These are phyloP conservation scores for Epinotia brunnichana DNA, from an alignment of 2,888 invertebrate species.

Conservation along the genomic window DNA sequence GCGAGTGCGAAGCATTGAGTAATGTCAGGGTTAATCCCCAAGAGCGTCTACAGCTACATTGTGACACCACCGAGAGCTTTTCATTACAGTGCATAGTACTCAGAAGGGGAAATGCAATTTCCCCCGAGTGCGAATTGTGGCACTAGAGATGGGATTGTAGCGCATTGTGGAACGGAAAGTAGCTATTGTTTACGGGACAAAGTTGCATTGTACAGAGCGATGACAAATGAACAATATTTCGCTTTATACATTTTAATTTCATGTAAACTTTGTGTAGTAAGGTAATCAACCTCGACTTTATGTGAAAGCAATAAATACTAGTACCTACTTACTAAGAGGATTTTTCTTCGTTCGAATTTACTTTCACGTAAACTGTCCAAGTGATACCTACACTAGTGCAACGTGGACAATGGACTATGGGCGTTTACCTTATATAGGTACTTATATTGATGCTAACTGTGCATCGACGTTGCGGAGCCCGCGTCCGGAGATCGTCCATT, in stretches of 20 bases:
- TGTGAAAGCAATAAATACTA: no score
- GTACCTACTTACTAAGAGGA: no score
- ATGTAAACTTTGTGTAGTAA: no score
- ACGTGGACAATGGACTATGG: no score
- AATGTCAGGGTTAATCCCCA: conserved; percentile 61
- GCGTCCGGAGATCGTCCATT: no score
- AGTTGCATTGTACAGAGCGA: not conserved
- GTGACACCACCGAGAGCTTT: conserved; percentile 68
- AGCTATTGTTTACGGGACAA: not conserved
- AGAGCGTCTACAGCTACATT: conserved; percentile 61
- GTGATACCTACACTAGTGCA: no score
- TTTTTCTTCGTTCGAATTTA: no score
- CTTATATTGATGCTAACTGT: no score
- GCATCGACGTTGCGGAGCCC: no score
- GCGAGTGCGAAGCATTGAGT: not conserved
- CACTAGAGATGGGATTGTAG: conserved; percentile 51
- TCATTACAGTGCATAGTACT: conserved; percentile 70
- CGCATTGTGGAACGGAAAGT: conserved; percentile 5
- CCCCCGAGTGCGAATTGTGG: conserved; percentile 58
- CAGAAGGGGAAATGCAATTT: conserved; percentile 70
- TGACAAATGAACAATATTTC: not conserved
- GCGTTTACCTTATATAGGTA: no score
- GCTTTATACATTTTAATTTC: not conserved
- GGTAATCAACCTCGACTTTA: no score
- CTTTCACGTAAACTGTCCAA: no score